Conservation (phyloP, 2,888 invertebrate genomes). For the Leucophenga montana region DNA sequence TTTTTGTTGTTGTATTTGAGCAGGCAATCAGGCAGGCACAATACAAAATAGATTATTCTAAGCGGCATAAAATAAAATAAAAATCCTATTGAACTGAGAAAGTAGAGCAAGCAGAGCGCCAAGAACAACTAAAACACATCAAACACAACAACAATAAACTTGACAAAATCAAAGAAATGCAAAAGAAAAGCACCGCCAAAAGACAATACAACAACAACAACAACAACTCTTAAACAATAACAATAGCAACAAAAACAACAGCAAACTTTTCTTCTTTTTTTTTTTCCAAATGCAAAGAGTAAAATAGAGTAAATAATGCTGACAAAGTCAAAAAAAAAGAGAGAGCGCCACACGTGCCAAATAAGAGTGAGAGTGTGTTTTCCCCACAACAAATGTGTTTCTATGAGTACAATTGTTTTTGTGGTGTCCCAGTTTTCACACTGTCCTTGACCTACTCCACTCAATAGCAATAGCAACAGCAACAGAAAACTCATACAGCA, state of each 20-base stretch:
- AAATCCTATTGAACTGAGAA: conserved; percentile 4
- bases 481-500: conserved; percentile 28
- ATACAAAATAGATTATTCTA: conserved; percentile 43
- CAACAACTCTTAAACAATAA: conserved; percentile 48
- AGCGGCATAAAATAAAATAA: conserved; percentile 13
- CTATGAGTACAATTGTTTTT: conserved; percentile 27
- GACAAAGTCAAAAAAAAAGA: conserved; percentile 27
- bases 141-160: conserved; percentile 12
- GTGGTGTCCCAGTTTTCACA: conserved; percentile 71
- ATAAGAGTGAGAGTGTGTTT: conserved; percentile 41
- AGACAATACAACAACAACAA: conserved; percentile 17
- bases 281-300: conserved; percentile 37
- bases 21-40: conserved; percentile 22
- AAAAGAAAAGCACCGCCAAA: conserved; percentile 4
- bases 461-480: conserved; percentile 45
- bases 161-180: conserved; percentile 12
- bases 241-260: conserved; percentile 47
- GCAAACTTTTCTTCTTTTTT: conserved; percentile 16
- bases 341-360: conserved; percentile 33
- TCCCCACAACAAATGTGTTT: conserved; percentile 22
- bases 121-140: not conserved
- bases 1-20: not conserved
- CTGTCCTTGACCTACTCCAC: conserved; percentile 74
- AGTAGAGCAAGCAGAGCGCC: conserved; percentile 1
- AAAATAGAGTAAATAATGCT: not conserved